Base-by-base conservation (phyloP, 1,140 invertebrate species). In the Panulirus ornatus region DNA sequence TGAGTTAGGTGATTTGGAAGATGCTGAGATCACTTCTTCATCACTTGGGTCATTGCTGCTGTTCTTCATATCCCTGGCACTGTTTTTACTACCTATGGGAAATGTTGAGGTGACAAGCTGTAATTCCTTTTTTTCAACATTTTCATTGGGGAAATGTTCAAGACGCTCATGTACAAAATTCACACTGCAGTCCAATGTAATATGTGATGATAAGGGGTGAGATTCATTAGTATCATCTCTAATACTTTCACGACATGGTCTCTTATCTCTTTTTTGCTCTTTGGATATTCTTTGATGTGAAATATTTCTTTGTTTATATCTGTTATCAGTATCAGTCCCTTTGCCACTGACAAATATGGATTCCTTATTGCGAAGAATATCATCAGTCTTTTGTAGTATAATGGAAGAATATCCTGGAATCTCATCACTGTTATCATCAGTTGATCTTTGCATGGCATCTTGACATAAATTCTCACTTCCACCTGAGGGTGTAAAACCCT, bases 401-500 rank as follows among this genome's bases (percentile, higher is more conserved):
- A 27, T 71, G 2, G 8, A 16, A 19, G 36, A 16, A 19, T 75
- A 16, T 14, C 38, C 71, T 75, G 16, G 2, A 38, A 19, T 34
- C 16, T 40, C 27, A 38, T 40, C 40, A 75, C 3, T 3, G 34
- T 11, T 36, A 30, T 38, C 22, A 9, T 71, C 34, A 75, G 71
- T 27, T 42, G 11, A 3, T 40, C 19, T 40, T 22, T 2, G 36
- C 0, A 36, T 9, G 27, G 11, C 36, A 40, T 42, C 71, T n/a
- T 14, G 1, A 40, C 16, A 2, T 38, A 75, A 22, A 40, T 14
- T 38, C 16, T 75, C 71, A 75, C 2, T 63, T 30, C n/a, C n/a
- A 51, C 27, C 22, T 73, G 63, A 34, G 34, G 27, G 70, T 47
- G 70, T 73, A 73, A 84, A 84, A 14, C 83, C 83, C 16, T 84